Conservation (phyloP, 2,888 invertebrate species). For the Diaphora mendica region DNA sequence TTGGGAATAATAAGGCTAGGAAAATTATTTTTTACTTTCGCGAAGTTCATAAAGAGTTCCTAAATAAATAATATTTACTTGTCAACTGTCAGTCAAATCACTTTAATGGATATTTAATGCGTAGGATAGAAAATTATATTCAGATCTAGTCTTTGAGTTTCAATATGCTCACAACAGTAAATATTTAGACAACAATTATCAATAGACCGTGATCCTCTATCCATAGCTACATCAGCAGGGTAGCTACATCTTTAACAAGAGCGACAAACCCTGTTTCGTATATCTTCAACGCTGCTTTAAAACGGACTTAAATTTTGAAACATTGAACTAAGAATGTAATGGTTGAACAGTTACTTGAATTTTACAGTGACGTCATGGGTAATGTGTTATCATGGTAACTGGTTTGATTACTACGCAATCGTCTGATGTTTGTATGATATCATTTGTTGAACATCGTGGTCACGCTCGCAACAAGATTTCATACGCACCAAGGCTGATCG, state of each 20-base stretch:
- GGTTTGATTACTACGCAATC: slow-evolving; percentile 80
- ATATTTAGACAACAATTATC: slow-evolving; percentile 84
- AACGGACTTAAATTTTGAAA: slow-evolving; percentile 13
- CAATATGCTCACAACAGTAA: slow-evolving; percentile 73
- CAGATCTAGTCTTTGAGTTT: slow-evolving; percentile 59
- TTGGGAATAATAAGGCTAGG: too few relatives aligned
- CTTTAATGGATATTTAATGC: slow-evolving; percentile 37
- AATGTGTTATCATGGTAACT: slow-evolving; percentile 55
- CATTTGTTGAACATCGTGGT: slow-evolving; percentile 77
- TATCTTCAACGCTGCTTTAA: slow-evolving; percentile 52
- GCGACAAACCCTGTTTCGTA: slow-evolving; percentile 12
- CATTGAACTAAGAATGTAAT: slow-evolving; percentile 47
- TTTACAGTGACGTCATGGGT: slow-evolving; percentile 30
- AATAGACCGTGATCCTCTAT: slow-evolving; percentile 71
- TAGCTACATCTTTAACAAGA: slow-evolving; percentile 51
- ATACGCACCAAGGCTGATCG: slow-evolving; percentile 68
- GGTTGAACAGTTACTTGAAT: slow-evolving; percentile 43
- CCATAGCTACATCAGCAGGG: too few relatives aligned
- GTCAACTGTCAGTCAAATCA: slow-evolving; percentile 27
- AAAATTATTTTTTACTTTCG: background rate
- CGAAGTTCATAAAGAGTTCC: too few relatives aligned
- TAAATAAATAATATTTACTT: slow-evolving; percentile 4
- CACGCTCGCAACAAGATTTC: slow-evolving; percentile 70
- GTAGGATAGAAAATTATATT: slow-evolving; percentile 60
- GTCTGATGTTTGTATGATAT: slow-evolving; percentile 77